Base-by-base conservation (phyloP, 30 jellyfish, hydroid and myxozoan species). In the Catostylus mosaicus region DNA sequence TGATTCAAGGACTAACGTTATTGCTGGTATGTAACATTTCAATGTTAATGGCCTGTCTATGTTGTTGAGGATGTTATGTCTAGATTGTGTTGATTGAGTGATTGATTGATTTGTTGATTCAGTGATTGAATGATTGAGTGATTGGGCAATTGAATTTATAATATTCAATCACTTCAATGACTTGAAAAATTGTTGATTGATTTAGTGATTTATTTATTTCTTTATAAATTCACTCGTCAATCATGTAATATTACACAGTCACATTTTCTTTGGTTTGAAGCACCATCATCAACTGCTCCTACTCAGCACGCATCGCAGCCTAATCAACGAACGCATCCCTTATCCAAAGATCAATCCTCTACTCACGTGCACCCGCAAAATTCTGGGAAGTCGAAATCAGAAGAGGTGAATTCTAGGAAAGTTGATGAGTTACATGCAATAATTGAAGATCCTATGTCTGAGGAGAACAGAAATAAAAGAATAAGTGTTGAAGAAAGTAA, bases 401-500 rank as follows among this genome's bases (percentile, higher is more conserved):
- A n/a, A n/a, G n/a, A 48, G 2, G 5, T 65, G 32, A 52, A 24
- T 27, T 23, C 64, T 12, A 34, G 52, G 75, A 67, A 86, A 47
- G 37, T 38, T 3, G 89, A 63, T 19, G 87, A 68, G 26, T 75
- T 65, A n/a, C 71, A 86, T 67, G 89, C 85, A 23, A 82, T 67
- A 18, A 38, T 68, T 19, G 96, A 75, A 32, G 96, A 76, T 57
- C 89, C 90, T 12, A 9, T 68, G 82, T 75, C 96, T 1, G 88
- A 76, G 9, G 96, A 68, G 32, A 63, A 65, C 23, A 30, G 85
- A 74, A 76, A 86, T 60, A 75, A 76, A 40, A 65, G 87, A 34
- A 66, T 79, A 67, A 81, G 97, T 50, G 33, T 88, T 30, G 97
- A 88, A 64, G 97, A 75, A 48, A 87, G 97, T 80, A 84, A 86